Evolutionary conservation across 2,888 invertebrate species (phyloP), one percentile per base, ranked within the genome.

Genomic region (Bugula neritina): DNA sequence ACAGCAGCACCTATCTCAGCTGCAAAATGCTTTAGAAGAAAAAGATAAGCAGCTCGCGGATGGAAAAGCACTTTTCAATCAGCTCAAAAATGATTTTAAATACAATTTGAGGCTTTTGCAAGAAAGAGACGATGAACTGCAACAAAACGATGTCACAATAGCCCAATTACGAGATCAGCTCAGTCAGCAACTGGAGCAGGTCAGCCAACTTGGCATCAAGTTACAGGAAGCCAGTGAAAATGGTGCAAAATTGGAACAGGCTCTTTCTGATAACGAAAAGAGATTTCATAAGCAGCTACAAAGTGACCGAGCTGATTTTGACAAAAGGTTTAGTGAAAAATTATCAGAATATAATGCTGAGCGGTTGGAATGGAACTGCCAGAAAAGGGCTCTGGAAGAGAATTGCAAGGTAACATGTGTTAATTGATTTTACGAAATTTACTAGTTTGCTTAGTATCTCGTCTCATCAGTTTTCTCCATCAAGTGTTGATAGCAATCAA

Each of bases 21-120:
- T 82, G 34, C 82, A 83, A 72, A 71, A 74, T 34, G 74, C 78
- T 5, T 75, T 76, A 58, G 69, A 76, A 63, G 78, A 80, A 54
- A 82, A 80, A 69, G 80, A 80, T 29, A 77, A 75, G 71, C 73
- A 77, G 31, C 72, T 81, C 1, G 72, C 73, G 31, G 78, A 80
- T 72, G 78, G 80, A 54, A 78, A 75, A 69, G 74, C 73, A 5
- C 80, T 79, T 73, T 81, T 82, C 71, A 72, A 74, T 29, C 80
- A 82, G 72, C 73, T 83, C 55, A 83, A 83, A 73, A 82, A 82
- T 69, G 82, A 83, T 73, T 84, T 84, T 74, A 82, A 83, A 73
- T 84, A 83, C 73, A 83, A 84, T 73, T 75, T 84, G n/a, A 78
- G 77, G 73, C 76, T 83, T n/a, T 73, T 84, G 21, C 35, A 77